These are phyloP conservation scores for Mallateleia sp. DNA, from an alignment of 2,888 invertebrate species.

Conservation along the genomic window DNA sequence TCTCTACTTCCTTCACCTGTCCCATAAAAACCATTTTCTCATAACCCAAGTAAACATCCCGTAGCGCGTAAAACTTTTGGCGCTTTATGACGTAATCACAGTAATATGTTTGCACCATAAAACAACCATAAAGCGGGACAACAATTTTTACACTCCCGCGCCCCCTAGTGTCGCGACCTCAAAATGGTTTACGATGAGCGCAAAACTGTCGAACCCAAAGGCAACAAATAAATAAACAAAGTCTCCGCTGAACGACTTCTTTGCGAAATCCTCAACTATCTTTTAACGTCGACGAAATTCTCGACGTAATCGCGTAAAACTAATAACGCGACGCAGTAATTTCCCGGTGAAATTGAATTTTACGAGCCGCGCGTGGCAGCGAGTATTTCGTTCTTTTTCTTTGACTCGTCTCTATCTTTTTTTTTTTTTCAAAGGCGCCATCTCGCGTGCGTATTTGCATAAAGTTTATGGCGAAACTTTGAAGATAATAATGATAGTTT, in stretches of 20 bases:
- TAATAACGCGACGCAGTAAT: slow-evolving; percentile 30
- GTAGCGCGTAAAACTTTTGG: slow-evolving; percentile 53
- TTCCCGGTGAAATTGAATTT: slow-evolving; percentile 59
- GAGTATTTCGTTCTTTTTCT: slow-evolving; percentile 14
- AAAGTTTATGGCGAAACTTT: slow-evolving; percentile 74
- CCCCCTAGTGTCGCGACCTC: neutral
- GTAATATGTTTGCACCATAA: slow-evolving; percentile 69
- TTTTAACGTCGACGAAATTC: neutral
- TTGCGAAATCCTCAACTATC: neutral
- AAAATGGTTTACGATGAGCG: neutral
- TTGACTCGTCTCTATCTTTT: neutral
- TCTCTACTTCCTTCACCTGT: neutral
- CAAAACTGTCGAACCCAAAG: neutral
- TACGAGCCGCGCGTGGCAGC: slow-evolving; percentile 54
- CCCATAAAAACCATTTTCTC: slow-evolving; percentile 56
- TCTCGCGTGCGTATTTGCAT: slow-evolving; percentile 64
- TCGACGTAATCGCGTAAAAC: slow-evolving; percentile 3
- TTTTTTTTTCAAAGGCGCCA: slow-evolving; percentile 17
- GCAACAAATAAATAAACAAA: neutral
- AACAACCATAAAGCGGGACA: slow-evolving; percentile 43
- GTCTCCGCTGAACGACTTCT: neutral
- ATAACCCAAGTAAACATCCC: slow-evolving; percentile 49
- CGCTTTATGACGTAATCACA: slow-evolving; percentile 63
- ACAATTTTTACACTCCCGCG: neutral
- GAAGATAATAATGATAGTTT: slow-evolving; percentile 76